Evolutionary conservation across 2,888 invertebrate genomes (phyloP).

Genomic region (Lathronympha strigana): DNA sequence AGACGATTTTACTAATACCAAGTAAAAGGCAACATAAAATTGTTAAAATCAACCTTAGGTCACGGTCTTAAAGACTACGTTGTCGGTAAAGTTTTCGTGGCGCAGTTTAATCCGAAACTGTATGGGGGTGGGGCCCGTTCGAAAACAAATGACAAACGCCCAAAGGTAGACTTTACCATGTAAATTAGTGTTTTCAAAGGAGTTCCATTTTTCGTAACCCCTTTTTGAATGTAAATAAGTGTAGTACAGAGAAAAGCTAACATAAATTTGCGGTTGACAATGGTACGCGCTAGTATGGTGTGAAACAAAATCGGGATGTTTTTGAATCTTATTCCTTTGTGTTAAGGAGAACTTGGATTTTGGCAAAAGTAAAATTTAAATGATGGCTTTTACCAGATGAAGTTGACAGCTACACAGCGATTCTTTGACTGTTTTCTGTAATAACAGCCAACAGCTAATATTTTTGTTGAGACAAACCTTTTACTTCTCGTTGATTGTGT

Average conservation of each 20-base stretch:
- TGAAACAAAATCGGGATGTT: background rate
- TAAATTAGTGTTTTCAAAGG: constrained; percentile 52
- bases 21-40: background rate
- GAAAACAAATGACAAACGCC: constrained; percentile 43
- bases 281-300: background rate
- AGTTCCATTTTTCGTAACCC: constrained; percentile 58
- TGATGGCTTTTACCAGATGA: constrained; percentile 31
- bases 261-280: constrained; percentile 49
- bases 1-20: constrained; percentile 12
- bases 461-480: constrained; percentile 50
- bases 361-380: constrained; percentile 3
- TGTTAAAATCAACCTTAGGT: background rate
- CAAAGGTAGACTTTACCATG: constrained; percentile 52
- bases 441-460: constrained; percentile 57
- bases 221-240: constrained; percentile 65
- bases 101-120: constrained; percentile 18
- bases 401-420: constrained; percentile 46
- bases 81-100: background rate
- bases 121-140: constrained; percentile 9
- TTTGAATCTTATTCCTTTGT: constrained; percentile 6
- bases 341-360: background rate
- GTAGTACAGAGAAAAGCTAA: constrained; percentile 46
- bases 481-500: constrained; percentile 66
- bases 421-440: constrained; percentile 55
- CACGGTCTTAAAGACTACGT: background rate